These are phyloP conservation scores for Eupeodes corollae DNA, from an alignment of 1,140 invertebrate species.

Conservation along the genomic window DNA sequence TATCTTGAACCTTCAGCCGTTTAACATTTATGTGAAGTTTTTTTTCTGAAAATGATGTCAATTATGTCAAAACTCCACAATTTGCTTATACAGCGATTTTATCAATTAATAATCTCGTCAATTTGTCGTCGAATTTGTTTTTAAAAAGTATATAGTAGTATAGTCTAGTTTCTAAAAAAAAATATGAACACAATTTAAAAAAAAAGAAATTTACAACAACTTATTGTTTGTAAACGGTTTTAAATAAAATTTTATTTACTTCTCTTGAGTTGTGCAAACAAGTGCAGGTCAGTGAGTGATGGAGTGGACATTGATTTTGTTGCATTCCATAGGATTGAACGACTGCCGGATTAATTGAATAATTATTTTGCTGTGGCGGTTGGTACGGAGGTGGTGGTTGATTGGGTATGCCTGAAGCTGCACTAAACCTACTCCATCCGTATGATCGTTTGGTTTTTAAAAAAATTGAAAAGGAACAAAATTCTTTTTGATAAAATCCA, in stretches of 20 bases:
- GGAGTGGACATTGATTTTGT: slow-evolving; percentile 46
- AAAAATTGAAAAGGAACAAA: slow-evolving; percentile 12
- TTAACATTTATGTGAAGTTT: too few relatives aligned
- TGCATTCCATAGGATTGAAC: slow-evolving; percentile 25
- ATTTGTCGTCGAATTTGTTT: too few relatives aligned
- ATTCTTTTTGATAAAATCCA: too few relatives aligned
- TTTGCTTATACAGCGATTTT: too few relatives aligned
- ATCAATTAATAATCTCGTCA: too few relatives aligned
- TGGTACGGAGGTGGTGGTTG: slow-evolving; percentile 43
- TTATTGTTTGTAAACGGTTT: not conserved
- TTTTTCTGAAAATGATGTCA: too few relatives aligned
- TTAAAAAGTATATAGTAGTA: too few relatives aligned
- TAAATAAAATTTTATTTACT: slow-evolving; percentile 14
- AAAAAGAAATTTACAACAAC: too few relatives aligned
- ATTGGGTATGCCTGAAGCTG: slow-evolving; percentile 37
- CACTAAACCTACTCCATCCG: slow-evolving; percentile 38
- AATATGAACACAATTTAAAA: not conserved
- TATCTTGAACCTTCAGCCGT: too few relatives aligned
- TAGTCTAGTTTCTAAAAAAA: too few relatives aligned
- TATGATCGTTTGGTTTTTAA: slow-evolving; percentile 41
- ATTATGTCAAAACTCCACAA: too few relatives aligned
- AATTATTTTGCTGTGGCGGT: slow-evolving; percentile 35
- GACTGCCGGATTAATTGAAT: slow-evolving; percentile 36
- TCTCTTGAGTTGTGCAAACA: slow-evolving; percentile 39
- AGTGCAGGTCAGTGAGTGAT: slow-evolving; percentile 50